Conservation (phyloP, 2,113 vertebrate genomes). For the Prunella fulvescens region DNA sequence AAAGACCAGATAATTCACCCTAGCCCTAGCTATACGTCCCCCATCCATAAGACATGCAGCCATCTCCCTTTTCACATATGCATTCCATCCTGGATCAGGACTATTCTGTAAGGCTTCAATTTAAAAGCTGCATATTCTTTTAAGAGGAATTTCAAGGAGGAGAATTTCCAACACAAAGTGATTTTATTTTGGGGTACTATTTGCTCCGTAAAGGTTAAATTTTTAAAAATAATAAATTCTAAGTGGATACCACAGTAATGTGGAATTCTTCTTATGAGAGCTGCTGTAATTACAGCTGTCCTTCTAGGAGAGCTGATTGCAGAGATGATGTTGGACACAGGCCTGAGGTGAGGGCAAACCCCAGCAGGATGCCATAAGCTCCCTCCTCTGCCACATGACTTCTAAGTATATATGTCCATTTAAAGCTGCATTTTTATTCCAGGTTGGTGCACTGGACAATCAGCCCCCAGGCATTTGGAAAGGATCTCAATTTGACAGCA, state of each 20-base stretch:
- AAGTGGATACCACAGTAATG: background rate
- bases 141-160: background rate
- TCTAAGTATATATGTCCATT: background rate
- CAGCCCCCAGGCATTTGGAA: background rate
- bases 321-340: background rate
- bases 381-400: background rate
- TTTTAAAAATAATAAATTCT: background rate
- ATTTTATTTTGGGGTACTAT: background rate
- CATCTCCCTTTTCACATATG: background rate
- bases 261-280: background rate
- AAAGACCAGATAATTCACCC: background rate
- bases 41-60: background rate
- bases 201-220: background rate
- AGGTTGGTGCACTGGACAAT: background rate
- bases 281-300: background rate
- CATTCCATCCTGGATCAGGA: background rate
- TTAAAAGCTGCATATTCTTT: background rate
- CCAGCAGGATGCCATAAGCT: background rate
- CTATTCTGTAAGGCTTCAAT: background rate
- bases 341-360: background rate
- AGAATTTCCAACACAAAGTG: background rate
- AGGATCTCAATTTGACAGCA: conserved; percentile 8
- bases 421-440: background rate
- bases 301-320: background rate
- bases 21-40: background rate